These are phyloP conservation scores for Zonitis immaculata DNA, from an alignment of 2,888 invertebrate species.

Conservation along the genomic window DNA sequence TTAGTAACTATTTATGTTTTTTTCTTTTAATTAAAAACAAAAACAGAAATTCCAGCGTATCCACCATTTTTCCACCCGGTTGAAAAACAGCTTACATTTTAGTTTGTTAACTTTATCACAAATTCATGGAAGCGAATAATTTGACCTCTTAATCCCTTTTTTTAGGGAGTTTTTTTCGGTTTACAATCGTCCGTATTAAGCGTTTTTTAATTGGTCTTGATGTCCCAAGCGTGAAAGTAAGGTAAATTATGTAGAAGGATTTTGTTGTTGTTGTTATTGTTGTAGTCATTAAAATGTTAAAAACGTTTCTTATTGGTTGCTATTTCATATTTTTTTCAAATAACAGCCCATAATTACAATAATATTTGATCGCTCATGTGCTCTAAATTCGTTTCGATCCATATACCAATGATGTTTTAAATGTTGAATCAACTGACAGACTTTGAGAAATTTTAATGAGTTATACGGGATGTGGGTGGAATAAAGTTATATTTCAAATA, in stretches of 20 bases:
- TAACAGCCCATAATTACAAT: too few relatives aligned
- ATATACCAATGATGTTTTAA: too few relatives aligned
- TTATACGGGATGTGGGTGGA: not conserved
- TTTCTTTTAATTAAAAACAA: too few relatives aligned
- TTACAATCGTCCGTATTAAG: not conserved
- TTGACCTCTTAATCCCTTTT: not conserved
- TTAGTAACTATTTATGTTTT: too few relatives aligned
- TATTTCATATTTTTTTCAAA: too few relatives aligned
- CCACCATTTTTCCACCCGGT: not conserved
- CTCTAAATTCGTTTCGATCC: too few relatives aligned
- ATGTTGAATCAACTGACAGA: too few relatives aligned
- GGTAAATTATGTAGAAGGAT: not conserved
- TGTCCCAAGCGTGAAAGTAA: not conserved
- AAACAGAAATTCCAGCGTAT: not conserved
- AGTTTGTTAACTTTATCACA: not conserved
- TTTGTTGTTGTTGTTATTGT: not conserved
- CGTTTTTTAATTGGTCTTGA: conserved; percentile 1
- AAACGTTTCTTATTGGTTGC: too few relatives aligned
- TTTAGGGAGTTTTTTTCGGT: not conserved
- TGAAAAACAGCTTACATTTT: not conserved
- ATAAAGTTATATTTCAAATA: conserved; percentile 1
- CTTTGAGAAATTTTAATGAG: not conserved
- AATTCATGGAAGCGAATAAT: not conserved
- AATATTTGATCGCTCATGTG: too few relatives aligned
- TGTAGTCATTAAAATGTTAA: too few relatives aligned